phyloP scores from a whole-genome alignment of 2,888 invertebrate species.

The Cosmopolites sordidus region DNA sequence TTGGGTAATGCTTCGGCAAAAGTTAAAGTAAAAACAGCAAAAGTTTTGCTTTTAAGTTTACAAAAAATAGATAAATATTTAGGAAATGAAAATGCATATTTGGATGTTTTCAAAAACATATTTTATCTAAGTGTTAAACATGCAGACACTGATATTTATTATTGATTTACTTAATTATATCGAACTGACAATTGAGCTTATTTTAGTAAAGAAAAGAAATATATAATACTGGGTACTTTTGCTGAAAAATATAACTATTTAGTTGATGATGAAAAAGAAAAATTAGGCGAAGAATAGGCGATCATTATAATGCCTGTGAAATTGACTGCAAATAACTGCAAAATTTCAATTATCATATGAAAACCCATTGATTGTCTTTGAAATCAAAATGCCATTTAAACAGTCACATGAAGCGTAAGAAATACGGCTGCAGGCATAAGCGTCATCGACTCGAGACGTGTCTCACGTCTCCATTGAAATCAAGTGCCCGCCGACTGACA shows the following conservation, averaged over 20 bases:
- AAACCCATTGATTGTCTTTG: too few relatives aligned
- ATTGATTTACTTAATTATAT: background rate
- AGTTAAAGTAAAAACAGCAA: slow-evolving; percentile 38
- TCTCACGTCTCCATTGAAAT: background rate
- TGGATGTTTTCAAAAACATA: slow-evolving; percentile 27
- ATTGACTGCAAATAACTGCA: too few relatives aligned
- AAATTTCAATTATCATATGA: too few relatives aligned
- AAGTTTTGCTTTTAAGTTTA: slow-evolving; percentile 35
- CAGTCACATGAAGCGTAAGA: too few relatives aligned
- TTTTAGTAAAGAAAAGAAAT: slow-evolving; percentile 40
- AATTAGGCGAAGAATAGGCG: too few relatives aligned
- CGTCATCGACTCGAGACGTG: too few relatives aligned
- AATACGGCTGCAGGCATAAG: too few relatives aligned
- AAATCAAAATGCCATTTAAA: too few relatives aligned
- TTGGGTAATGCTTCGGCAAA: slow-evolving; percentile 29
- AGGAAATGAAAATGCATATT: slow-evolving; percentile 30
- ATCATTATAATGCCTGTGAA: too few relatives aligned
- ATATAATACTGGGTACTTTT: slow-evolving; percentile 37
- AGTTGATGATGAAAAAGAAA: slow-evolving; percentile 29
- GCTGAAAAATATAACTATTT: slow-evolving; percentile 36
- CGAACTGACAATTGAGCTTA: too few relatives aligned
- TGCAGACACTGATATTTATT: slow-evolving; percentile 31
- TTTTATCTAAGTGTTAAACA: slow-evolving; percentile 28
- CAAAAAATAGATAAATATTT: slow-evolving; percentile 33
- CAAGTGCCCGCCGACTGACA: slow-evolving; percentile 5